phyloP scores from a whole-genome alignment of 2,113 vertebrate species.

The Coracopsis vasa region DNA sequence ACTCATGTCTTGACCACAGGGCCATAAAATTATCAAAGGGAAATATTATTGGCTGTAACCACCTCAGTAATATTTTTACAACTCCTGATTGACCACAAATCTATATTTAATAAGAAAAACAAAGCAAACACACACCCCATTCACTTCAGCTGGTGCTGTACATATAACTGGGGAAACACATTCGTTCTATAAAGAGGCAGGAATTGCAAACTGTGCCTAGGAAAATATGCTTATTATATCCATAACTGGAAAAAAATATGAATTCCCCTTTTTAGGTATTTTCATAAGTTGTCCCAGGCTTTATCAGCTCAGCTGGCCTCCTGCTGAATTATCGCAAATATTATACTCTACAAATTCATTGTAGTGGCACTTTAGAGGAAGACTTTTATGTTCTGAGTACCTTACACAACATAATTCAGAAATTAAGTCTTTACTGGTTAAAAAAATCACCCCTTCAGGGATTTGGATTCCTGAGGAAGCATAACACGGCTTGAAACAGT shows the following conservation, averaged over 20 bases:
- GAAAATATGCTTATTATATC: constrained; percentile 47
- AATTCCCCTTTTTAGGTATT: constrained; percentile 36
- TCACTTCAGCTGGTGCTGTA: constrained; percentile 21
- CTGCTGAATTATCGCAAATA: constrained; percentile 27
- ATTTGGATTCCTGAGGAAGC: not conserved
- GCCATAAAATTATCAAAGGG: constrained; percentile 66
- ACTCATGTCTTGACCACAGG: constrained; percentile 60
- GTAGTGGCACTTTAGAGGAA: not conserved
- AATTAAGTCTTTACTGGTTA: not conserved
- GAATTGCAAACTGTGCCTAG: not conserved
- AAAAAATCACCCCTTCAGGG: not conserved
- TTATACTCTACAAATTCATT: not conserved
- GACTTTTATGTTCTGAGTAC: not conserved
- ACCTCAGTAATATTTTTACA: constrained; percentile 63
- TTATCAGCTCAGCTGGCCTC: constrained; percentile 24
- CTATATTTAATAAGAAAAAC: constrained; percentile 70
- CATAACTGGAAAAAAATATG: constrained; percentile 37
- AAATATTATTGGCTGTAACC: constrained; percentile 64
- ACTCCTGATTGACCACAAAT: constrained; percentile 65
- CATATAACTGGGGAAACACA: constrained; percentile 10
- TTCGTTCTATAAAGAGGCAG: constrained; percentile 9
- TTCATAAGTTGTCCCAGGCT: constrained; percentile 31
- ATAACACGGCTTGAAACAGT: not conserved
- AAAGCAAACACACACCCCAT: constrained; percentile 58
- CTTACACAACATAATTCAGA: constrained; percentile 3